These are phyloP conservation scores for Babylonia areolata DNA, from an alignment of 1,140 invertebrate species.

Conservation along the genomic window DNA sequence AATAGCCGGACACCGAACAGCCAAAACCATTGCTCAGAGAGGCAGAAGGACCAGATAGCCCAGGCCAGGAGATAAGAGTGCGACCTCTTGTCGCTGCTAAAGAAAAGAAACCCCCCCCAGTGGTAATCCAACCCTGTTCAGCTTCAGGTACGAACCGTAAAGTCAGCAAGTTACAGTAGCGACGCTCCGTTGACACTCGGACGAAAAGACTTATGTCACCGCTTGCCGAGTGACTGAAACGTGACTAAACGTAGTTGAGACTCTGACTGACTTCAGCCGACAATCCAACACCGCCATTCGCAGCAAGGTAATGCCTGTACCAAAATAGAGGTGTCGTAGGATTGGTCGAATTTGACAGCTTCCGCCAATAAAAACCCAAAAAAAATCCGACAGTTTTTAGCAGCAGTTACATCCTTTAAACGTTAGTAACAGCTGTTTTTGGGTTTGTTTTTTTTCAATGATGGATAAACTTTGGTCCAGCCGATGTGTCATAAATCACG, in stretches of 20 bases:
- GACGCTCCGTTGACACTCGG: background rate
- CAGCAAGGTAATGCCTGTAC: too few relatives aligned
- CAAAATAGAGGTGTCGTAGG: too few relatives aligned
- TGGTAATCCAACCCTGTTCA: background rate
- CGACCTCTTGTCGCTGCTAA: background rate
- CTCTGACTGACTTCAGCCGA: background rate
- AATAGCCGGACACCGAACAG: background rate
- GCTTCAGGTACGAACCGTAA: background rate
- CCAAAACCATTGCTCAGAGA: background rate
- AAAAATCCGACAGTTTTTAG: too few relatives aligned
- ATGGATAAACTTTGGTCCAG: too few relatives aligned
- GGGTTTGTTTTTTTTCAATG: too few relatives aligned
- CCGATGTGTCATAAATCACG: too few relatives aligned
- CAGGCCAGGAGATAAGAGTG: background rate
- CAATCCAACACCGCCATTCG: background rate
- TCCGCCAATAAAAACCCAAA: too few relatives aligned
- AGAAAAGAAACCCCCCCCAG: background rate
- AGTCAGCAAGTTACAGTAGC: conserved; percentile 4
- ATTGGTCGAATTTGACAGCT: too few relatives aligned
- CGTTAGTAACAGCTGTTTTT: too few relatives aligned
- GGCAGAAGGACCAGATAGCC: background rate
- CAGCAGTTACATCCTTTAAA: too few relatives aligned
- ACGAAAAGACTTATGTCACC: background rate
- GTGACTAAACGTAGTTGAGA: background rate
- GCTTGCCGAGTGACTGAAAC: background rate